Evolutionary conservation across 2,888 invertebrate genomes (phyloP), one percentile per base, ranked within the genome.

Genomic region (Lasiommata megera): DNA sequence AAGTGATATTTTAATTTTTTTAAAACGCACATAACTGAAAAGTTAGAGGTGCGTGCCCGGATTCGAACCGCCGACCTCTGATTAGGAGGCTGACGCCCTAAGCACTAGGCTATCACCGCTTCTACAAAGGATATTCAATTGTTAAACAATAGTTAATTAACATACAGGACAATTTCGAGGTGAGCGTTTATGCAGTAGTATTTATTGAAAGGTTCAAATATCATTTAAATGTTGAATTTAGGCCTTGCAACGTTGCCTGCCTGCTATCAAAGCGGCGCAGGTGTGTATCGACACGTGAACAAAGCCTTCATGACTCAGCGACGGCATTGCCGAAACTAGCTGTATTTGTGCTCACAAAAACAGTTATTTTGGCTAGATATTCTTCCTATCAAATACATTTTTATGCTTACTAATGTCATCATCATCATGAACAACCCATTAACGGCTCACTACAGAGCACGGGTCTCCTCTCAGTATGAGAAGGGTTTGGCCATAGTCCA

Each of bases 241-340:
- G 48, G 31, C 31, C 52, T 52, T 59, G 58, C 58, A 56, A 56
- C 23, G 60, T 55, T 48, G 44, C 48, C 41, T 56, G 43, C 51
- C 53, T 62, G 43, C 51, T 58, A 72, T 69, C 70, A 65, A 64
- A 68, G 59, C 67, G 67, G 66, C 76, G 64, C 81, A 83, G 84
- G 80, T 84, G 84, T 74, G 73, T 73, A 76, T 72, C 73, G 69
- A 65, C 75, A 74, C 74, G 72, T 76, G 77, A 72, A 70, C 70
- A 63, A 70, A 72, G 74, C 69, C 73, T 69, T 69, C 71, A 70
- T 74, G 78, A 78, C 68, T 79, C 81, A 80, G 84, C 76, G 62
- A 65, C 61, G 64, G 63, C 56, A 47, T 67, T 65, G 70, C 74
- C 77, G 76, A 78, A 75, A 37, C 44, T 59, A 46, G 36, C 41